A percentile compares a stretch with the other conserved stretches of the same genome.
These are phyloP conservation scores for Papilio xuthus DNA, from an alignment of 1,140 invertebrate genomes.

Conservation along the genomic window DNA sequence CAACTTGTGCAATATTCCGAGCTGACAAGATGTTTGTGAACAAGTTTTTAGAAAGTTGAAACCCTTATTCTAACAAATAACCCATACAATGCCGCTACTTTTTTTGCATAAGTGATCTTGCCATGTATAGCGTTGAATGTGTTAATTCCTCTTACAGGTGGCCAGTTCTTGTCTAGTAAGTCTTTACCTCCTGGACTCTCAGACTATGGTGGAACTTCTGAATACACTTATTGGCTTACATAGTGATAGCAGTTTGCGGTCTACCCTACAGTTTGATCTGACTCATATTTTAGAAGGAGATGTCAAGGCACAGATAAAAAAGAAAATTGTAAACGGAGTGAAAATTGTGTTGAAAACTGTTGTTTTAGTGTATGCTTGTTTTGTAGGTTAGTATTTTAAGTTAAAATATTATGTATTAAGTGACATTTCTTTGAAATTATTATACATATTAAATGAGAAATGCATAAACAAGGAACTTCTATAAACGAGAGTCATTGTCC, in stretches of 20 bases:
- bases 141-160: conserved; percentile 71
- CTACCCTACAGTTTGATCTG: conserved; percentile 76
- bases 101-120: background rate
- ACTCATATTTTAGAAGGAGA: conserved; percentile 72
- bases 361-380: conserved; percentile 84
- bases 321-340: conserved; percentile 81
- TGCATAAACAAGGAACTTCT: too few relatives aligned
- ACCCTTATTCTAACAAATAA: too few relatives aligned
- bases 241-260: conserved; percentile 75
- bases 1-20: too few relatives aligned
- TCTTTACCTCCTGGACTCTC: conserved; percentile 83
- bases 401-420: background rate
- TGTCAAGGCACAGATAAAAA: conserved; percentile 80
- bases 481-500: too few relatives aligned
- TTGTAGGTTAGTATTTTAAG: conserved; percentile 82
- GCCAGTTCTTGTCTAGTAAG: conserved; percentile 85
- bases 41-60: too few relatives aligned
- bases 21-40: too few relatives aligned
- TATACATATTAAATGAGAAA: too few relatives aligned
- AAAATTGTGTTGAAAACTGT: conserved; percentile 82
- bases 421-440: too few relatives aligned
- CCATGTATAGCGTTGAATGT: background rate
- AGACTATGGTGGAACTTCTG: conserved; percentile 75
- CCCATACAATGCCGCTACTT: too few relatives aligned
- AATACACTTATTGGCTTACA: conserved; percentile 80